phyloP scores from a whole-genome alignment of 1,140 invertebrate species.

The Drosophila murphyi region DNA sequence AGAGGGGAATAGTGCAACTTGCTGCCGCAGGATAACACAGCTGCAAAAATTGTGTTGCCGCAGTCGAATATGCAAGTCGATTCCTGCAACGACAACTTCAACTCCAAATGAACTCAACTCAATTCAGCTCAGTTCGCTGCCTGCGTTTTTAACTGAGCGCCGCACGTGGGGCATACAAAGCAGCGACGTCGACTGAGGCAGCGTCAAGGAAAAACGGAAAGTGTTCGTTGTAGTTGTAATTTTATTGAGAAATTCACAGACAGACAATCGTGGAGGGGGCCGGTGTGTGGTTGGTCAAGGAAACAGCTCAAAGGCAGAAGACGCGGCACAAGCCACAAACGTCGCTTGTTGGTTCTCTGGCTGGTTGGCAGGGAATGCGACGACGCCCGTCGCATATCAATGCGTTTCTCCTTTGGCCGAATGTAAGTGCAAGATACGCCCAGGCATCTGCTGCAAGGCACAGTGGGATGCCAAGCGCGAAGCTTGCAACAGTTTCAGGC shows the following conservation, averaged over 20 bases:
- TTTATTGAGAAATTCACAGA: slow-evolving; percentile 70
- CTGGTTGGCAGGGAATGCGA: slow-evolving; percentile 45
- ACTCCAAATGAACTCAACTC: not conserved
- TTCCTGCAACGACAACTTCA: slow-evolving; percentile 28
- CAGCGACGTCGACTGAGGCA: slow-evolving; percentile 17
- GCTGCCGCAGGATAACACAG: slow-evolving; percentile 1
- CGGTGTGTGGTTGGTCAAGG: slow-evolving; percentile 8
- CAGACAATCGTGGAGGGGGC: slow-evolving; percentile 8
- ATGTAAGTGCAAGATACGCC: slow-evolving; percentile 25
- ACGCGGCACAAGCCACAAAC: slow-evolving; percentile 53
- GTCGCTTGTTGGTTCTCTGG: not conserved
- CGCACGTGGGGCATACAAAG: slow-evolving; percentile 57
- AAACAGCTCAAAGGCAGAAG: slow-evolving; percentile 16
- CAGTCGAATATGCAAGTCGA: slow-evolving; percentile 52
- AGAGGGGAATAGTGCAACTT: not conserved
- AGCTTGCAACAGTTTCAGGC: slow-evolving; percentile 28
- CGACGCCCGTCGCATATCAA: slow-evolving; percentile 74
- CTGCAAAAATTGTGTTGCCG: slow-evolving; percentile 13
- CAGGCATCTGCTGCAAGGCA: slow-evolving; percentile 12
- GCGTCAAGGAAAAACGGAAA: slow-evolving; percentile 62
- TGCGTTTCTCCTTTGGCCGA: slow-evolving; percentile 39
- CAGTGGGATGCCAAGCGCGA: slow-evolving; percentile 1
- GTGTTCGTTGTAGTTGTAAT: slow-evolving; percentile 59
- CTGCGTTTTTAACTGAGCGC: not conserved
- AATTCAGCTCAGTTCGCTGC: too few relatives aligned